A percentile compares a stretch with the other conserved stretches of the same genome.
phyloP scores from a whole-genome alignment of 2,888 invertebrate genomes.

The Gari tellinella region DNA sequence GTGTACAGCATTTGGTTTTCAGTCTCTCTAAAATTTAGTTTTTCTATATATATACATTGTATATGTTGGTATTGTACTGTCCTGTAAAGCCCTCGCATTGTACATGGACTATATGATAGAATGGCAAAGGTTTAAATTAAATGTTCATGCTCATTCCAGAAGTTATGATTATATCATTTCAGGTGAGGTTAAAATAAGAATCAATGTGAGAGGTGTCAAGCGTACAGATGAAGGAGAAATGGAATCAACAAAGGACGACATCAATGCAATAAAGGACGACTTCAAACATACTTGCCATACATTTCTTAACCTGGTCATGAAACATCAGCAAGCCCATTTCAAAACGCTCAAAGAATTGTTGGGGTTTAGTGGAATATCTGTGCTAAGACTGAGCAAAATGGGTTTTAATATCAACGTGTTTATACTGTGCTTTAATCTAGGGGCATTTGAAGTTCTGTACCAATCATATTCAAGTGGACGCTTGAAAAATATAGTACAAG shows the following conservation, averaged over 20 bases:
- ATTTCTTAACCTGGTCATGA: conserved; percentile 60
- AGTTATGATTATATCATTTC: conserved; percentile 2
- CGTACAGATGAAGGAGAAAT: conserved; percentile 33
- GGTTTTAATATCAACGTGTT: conserved; percentile 54
- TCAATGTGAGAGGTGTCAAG: conserved; percentile 60
- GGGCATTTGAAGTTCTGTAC: conserved; percentile 64
- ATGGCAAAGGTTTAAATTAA: too few relatives aligned
- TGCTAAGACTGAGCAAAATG: conserved; percentile 45
- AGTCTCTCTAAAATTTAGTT: too few relatives aligned
- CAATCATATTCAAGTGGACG: conserved; percentile 61
- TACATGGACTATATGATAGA: too few relatives aligned
- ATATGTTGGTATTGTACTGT: too few relatives aligned
- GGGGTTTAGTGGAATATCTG: conserved; percentile 39
- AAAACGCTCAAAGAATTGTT: conserved; percentile 52
- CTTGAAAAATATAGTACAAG: conserved; percentile 57
- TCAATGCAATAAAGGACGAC: conserved; percentile 53
- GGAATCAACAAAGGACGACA: conserved; percentile 47
- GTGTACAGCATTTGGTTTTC: too few relatives aligned
- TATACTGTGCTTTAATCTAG: conserved; percentile 57
- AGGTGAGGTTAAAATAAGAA: conserved; percentile 63
- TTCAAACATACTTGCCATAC: conserved; percentile 58
- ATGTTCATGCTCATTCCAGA: too few relatives aligned
- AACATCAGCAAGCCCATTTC: conserved; percentile 58
- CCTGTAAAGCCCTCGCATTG: too few relatives aligned
- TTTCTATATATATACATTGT: too few relatives aligned